Conservation (phyloP, 2,113 vertebrate species). For the Lophius piscatorius region DNA sequence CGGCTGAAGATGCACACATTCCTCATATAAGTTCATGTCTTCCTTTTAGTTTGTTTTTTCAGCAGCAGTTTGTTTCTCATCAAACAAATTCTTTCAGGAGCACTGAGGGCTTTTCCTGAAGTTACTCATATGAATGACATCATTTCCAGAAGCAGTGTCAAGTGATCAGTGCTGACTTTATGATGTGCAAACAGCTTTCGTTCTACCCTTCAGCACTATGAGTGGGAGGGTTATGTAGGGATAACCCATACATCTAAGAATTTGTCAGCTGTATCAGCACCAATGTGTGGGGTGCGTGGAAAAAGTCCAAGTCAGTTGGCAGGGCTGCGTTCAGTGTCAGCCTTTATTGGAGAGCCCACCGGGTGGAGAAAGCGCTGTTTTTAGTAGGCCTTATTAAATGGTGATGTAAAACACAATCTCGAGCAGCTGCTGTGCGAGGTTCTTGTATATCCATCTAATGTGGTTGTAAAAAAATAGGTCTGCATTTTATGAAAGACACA, state of each 20-base stretch:
- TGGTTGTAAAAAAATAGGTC: constrained; percentile 6
- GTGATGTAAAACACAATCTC: constrained; percentile 59
- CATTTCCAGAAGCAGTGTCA: constrained; percentile 19
- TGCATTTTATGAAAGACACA: no score
- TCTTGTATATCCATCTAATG: constrained; percentile 24
- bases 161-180: constrained; percentile 34
- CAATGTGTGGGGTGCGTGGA: constrained; percentile 42
- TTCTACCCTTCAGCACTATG: constrained; percentile 46
- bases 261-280: constrained; percentile 45
- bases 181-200: constrained; percentile 56
- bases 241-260: constrained; percentile 48
- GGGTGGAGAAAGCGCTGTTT: constrained; percentile 58
- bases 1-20: no score
- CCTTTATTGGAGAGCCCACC: constrained; percentile 67
- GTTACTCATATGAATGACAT: constrained; percentile 30
- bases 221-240: constrained; percentile 55
- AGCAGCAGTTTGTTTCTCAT: constrained; percentile 1
- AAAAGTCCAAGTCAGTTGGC: constrained; percentile 59
- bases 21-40: background rate
- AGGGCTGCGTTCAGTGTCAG: constrained; percentile 56
- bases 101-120: constrained; percentile 31
- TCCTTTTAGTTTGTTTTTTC: background rate
- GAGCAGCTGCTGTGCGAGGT: constrained; percentile 31
- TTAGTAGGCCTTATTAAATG: constrained; percentile 54
- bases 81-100: constrained; percentile 8